phyloP scores from a whole-genome alignment of 2,888 invertebrate species.

The Polydrusus pterygomalis region DNA sequence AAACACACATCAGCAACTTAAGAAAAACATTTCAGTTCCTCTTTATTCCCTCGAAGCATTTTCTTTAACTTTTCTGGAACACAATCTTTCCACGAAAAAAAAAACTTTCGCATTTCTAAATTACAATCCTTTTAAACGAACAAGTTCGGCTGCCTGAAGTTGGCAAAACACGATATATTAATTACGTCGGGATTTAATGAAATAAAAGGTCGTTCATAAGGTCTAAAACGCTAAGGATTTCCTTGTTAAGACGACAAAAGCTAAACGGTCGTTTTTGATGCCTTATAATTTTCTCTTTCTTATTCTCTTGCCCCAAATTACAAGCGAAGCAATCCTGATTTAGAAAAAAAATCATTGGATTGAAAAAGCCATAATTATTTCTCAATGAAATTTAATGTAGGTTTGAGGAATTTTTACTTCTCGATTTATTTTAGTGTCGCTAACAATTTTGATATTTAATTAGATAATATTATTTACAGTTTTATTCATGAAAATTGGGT shows the following conservation, averaged over 20 bases:
- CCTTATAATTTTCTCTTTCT: conserved; percentile 9
- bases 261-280: conserved; percentile 10
- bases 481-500: too few relatives aligned
- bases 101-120: not conserved
- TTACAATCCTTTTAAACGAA: not conserved
- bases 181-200: conserved; percentile 13
- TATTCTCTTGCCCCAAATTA: not conserved
- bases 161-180: conserved; percentile 22
- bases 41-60: not conserved
- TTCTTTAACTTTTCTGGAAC: not conserved
- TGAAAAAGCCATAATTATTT: too few relatives aligned
- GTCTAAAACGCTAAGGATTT: conserved; percentile 3
- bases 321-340: not conserved
- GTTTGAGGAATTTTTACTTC: not conserved
- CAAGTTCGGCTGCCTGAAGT: not conserved
- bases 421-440: too few relatives aligned
- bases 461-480: too few relatives aligned
- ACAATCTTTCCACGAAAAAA: not conserved
- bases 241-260: conserved; percentile 14
- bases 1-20: too few relatives aligned
- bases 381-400: not conserved
- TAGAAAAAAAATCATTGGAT: not conserved
- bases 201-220: conserved; percentile 2
- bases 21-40: too few relatives aligned
- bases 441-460: too few relatives aligned